These are phyloP conservation scores for Sebastes steindachneri DNA, from an alignment of 2,797 vertebrate species.

Conservation along the genomic window DNA sequence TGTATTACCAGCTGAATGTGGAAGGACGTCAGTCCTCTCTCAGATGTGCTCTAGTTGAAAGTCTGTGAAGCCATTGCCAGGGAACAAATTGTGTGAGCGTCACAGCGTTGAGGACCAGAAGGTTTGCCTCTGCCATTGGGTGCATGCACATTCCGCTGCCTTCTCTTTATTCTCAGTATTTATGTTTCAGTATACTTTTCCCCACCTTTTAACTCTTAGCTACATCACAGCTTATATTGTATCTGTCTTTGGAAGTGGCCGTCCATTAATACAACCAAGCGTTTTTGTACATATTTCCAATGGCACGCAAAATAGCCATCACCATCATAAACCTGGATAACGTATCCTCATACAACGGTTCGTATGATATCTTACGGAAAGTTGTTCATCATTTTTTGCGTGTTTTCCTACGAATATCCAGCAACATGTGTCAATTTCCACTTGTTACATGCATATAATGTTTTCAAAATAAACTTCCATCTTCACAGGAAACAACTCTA, in stretches of 20 bases:
- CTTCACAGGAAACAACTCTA: no score
- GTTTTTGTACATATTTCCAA: background rate
- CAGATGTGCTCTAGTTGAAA: conserved; percentile 65
- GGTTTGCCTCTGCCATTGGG: conserved; percentile 38
- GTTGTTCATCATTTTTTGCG: no score
- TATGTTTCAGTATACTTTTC: background rate
- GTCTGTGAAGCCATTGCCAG: conserved; percentile 61
- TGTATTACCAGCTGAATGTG: conserved; percentile 42
- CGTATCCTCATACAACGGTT: no score
- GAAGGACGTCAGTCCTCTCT: conserved; percentile 47
- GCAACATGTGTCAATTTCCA: no score
- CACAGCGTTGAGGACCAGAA: conserved; percentile 34
- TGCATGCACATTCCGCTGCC: conserved; percentile 16
- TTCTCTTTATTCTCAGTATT: conserved; percentile 3
- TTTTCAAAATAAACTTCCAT: no score
- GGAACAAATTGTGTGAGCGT: conserved; percentile 59
- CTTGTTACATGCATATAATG: no score
- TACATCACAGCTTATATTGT: background rate
- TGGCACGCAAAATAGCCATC: background rate
- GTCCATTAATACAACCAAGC: background rate
- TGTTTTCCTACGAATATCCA: no score
- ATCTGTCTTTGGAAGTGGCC: background rate
- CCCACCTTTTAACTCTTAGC: background rate
- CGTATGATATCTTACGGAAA: no score
- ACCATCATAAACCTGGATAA: background rate